Evolutionary conservation across 2,888 invertebrate species (phyloP).

Genomic region (Drosophila pseudotakahashii): DNA sequence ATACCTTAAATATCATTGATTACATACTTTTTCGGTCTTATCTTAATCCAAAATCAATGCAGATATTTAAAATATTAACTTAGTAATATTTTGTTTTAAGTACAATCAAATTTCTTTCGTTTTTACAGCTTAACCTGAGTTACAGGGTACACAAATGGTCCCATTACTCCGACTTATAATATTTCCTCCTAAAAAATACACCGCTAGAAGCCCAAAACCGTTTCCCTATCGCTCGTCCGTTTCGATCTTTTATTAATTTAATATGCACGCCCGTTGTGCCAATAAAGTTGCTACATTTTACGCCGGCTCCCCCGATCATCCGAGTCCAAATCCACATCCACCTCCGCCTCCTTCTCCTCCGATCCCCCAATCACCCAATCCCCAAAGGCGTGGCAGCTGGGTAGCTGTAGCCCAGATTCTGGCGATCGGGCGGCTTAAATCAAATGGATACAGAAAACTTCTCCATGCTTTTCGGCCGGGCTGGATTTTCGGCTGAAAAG

Average conservation of each 20-base stretch:
- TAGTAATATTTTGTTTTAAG: background rate
- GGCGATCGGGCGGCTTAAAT: constrained; percentile 75
- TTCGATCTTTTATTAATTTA: constrained; percentile 73
- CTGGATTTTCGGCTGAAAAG: constrained; percentile 21
- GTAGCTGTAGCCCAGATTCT: constrained; percentile 27
- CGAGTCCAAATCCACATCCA: background rate
- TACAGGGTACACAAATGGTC: constrained; percentile 13
- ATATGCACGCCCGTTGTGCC: constrained; percentile 82
- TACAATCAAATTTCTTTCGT: too few species aligned
- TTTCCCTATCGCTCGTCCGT: constrained; percentile 16
- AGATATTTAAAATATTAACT: too few species aligned
- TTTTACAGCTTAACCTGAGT: too few species aligned
- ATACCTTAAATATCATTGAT: too few species aligned
- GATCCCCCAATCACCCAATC: background rate
- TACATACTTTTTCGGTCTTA: too few species aligned
- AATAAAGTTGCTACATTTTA: constrained; percentile 83
- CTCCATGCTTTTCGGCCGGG: constrained; percentile 25
- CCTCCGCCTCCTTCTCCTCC: background rate
- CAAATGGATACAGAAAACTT: constrained; percentile 66
- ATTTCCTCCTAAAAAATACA: constrained; percentile 9
- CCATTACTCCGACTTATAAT: too few species aligned
- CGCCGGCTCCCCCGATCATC: constrained; percentile 50
- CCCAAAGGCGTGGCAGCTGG: constrained; percentile 45
- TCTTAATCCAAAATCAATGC: too few species aligned
- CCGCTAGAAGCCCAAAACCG: constrained; percentile 15